These are phyloP conservation scores for Hydropsyche tenuis DNA, from an alignment of 1,140 invertebrate species.

Conservation along the genomic window DNA sequence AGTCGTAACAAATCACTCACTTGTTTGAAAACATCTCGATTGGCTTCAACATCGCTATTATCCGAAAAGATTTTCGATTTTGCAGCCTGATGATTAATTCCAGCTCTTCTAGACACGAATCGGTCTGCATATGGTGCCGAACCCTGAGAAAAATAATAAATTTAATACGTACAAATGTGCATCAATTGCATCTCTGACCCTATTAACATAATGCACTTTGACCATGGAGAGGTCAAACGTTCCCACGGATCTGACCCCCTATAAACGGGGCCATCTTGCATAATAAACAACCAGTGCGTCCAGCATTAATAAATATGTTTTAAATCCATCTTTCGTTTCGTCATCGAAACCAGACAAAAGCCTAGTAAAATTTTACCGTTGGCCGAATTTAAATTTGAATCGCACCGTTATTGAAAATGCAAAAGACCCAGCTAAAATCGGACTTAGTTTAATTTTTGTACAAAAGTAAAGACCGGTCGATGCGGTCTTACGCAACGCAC, in stretches of 20 bases:
- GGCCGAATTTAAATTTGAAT: too few species aligned
- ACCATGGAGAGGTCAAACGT: conserved; percentile 33
- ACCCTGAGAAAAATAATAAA: conserved; percentile 10
- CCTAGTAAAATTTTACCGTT: too few species aligned
- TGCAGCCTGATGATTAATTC: conserved; percentile 27
- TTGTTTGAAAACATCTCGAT: conserved; percentile 38
- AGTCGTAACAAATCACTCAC: conserved; percentile 19
- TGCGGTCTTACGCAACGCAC: too few species aligned
- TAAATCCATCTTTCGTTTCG: too few species aligned
- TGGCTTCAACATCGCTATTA: conserved; percentile 1
- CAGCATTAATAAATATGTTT: too few species aligned
- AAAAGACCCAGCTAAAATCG: too few species aligned
- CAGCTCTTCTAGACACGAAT: conserved; percentile 40
- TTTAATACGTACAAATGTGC: background rate
- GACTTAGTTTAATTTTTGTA: too few species aligned
- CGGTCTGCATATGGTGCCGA: conserved; percentile 20
- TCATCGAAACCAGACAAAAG: too few species aligned
- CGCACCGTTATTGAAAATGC: too few species aligned
- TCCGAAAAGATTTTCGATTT: conserved; percentile 37
- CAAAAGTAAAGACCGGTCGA: too few species aligned
- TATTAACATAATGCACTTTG: background rate
- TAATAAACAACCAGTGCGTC: background rate
- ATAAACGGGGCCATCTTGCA: background rate
- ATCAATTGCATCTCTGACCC: background rate
- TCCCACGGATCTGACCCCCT: conserved; percentile 33